Base-by-base conservation (phyloP, 2,888 invertebrate genomes). In the Pyrocoelia pectoralis region DNA sequence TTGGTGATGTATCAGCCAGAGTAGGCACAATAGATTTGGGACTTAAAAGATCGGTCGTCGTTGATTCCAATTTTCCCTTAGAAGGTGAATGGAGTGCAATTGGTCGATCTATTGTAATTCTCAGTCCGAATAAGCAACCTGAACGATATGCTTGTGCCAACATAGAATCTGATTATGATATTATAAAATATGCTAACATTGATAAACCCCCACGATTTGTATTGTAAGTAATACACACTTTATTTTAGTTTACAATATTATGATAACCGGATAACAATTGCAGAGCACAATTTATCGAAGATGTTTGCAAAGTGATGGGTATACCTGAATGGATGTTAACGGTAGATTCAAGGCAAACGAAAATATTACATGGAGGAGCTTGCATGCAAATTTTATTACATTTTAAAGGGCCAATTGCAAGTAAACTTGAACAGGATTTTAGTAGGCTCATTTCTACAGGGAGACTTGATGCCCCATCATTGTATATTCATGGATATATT, bases 271-370 rank as follows among this genome's bases (percentile, higher is more conserved):
- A 17, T 17, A 55, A n/a, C n/a, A n/a, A n/a, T 76, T 80, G 55
- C 75, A 95, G 94, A 1, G 89, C 92, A 0, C 91, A 91, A 80
- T 96, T 96, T 82, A 86, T 96, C 70, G 89, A 89, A 61, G 94
- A 94, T 70, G 83, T 95, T 6, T 86, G 94, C 29, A 84, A 86
- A 55, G 89, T 94, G 19, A 86, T 96, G 89, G 94, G 94, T 19
- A 89, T 92, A 57, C 95, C 95, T 0, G 91, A 91, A 77, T 96
- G 96, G 96, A 92, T 95, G 89, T 78, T 96, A 69, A 89, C 90
- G 13, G 90, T 94, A 56, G 95, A 95, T 83, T 88, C 90, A 33
- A 85, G 95, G 4, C 89, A 89, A 78, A 94, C 94, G 0, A 90
- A 90, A 76, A 81, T 85, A 19, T 83, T 96, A 54, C 92, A 94